Evolutionary conservation across 2,888 invertebrate genomes (phyloP), one percentile per base, ranked within the genome.

Genomic region (Sarcophaga variegata): DNA sequence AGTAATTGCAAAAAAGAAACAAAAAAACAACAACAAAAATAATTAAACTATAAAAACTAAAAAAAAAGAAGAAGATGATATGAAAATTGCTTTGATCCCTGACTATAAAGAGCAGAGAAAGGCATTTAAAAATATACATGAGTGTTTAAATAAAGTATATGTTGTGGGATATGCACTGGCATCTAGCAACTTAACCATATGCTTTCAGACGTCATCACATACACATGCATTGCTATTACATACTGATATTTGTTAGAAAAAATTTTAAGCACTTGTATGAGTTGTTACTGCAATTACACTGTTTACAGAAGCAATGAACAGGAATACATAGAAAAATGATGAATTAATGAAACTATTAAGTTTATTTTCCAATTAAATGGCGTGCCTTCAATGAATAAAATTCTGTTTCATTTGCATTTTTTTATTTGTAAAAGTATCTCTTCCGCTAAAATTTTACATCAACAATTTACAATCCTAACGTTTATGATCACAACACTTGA

Each of bases 21-120:
- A 76, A 49, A 20, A 74, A 71, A 74, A 71, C 54, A 54, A 54
- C 14, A 25, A 49, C 14, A 27, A 66, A 14, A 66, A 17, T 4
- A 37, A 37, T n/a, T 14, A 14, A 54, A 14, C 54, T 14, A 63
- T 25, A 76, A 27, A 47, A 74, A 59, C 12, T 2, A 54, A 6
- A 25, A 1, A 49, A 71, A 71, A 17, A 54, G 2, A 25, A 25
- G 54, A 49, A 37, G 6, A 27, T 54, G 49, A 64, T 62, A 62
- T 14, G 20, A 49, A 76, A 77, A 77, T 71, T 77, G 66, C 71
- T 77, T 77, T 82, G 82, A 82, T 82, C 82, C 70, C 45, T 63
- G 70, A 22, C 70, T 75, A 76, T 54, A 4, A 54, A 54, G 54
- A 17, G 37, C 76, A 60, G 6, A 60, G 49, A 37, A 37, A 37